Base-by-base conservation (phyloP, 2,113 vertebrate species). In the Ictidomys tridecemlineatus region DNA sequence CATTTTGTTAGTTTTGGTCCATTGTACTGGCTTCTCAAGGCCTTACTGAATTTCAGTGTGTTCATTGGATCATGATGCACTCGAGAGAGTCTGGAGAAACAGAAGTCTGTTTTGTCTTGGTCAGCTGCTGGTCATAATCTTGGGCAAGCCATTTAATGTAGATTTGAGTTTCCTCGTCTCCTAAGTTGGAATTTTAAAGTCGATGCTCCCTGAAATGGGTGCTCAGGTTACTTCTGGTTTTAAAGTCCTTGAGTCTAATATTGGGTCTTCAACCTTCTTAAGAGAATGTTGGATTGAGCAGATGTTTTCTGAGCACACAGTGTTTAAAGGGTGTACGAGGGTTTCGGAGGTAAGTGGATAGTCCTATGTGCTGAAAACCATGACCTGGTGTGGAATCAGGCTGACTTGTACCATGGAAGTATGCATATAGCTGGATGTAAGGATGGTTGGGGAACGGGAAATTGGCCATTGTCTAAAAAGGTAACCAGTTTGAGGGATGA, bases 131-230 rank as follows among this genome's bases (percentile, higher is more conserved):
- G 45, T 70, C 78, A 53, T 76, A 5, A 39, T 37, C 28, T 85
- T 80, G 18, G 48, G 24, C 12, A 85, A 56, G 14, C 9, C 80
- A 30, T n/a, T 89, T 85, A 90, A 42, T 84, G 58, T 86, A 61
- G 17, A 14, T 51, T 70, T 94, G 63, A 30, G 7, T 90, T 95
- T 80, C n/a, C n/a, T 92, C 22, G 56, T 45, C 34, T 92, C 1
- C 10, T 89, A n/a, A 72, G 22, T 85, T 91, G 83, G 79, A 93
- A 61, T 91, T 89, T 53, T n/a, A 70, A 85, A 85, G 65, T 34
- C 37, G 34, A 42, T 32, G 82, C 45, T 56, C 9, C 18, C 8
- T 56, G 20, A 93, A 58, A 73, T 84, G 53, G 11, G 48, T 58
- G 42, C 48, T 61, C 5, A 84, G 20, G 13, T 84, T 32, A 58